A percentile compares a stretch with the other conserved stretches of the same genome.
phyloP scores from a whole-genome alignment of 2,888 invertebrate species.

The Dynastes hyllus region DNA sequence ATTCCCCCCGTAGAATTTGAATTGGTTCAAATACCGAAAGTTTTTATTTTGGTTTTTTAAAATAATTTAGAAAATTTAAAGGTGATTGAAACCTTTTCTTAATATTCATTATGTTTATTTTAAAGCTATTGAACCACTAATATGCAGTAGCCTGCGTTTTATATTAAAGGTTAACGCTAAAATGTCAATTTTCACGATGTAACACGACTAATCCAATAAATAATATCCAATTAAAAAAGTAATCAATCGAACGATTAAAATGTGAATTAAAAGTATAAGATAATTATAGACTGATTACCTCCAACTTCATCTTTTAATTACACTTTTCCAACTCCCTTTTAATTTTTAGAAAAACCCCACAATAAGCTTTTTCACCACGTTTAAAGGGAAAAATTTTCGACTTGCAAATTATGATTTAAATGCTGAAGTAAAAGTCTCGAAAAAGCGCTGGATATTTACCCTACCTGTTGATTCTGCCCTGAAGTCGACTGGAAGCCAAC shows the following conservation, averaged over 20 bases:
- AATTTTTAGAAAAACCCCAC: too few species aligned
- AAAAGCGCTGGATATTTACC: constrained; percentile 30
- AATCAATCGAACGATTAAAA: constrained; percentile 16
- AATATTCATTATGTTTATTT: too few species aligned
- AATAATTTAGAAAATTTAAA: too few species aligned
- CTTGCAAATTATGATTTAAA: neutral
- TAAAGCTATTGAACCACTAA: too few species aligned
- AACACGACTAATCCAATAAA: constrained; percentile 36
- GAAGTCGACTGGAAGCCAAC: constrained; percentile 54
- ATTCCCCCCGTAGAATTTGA: too few species aligned
- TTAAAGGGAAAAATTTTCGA: too few species aligned
- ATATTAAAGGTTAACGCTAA: too few species aligned
- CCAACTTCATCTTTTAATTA: neutral
- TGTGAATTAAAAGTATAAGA: neutral
- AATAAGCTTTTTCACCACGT: too few species aligned
- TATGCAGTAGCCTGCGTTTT: too few species aligned
- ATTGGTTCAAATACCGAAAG: too few species aligned
- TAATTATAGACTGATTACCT: constrained; percentile 19
- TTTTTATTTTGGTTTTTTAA: too few species aligned
- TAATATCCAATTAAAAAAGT: constrained; percentile 26
- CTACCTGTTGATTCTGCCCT: constrained; percentile 59
- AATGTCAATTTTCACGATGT: neutral
- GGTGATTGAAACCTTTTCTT: too few species aligned
- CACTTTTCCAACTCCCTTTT: neutral
- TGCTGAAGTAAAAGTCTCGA: neutral